A percentile compares a stretch with the other conserved stretches of the same genome.
Conservation (phyloP, 2,113 vertebrate species). For the Hippocampus zosterae region DNA sequence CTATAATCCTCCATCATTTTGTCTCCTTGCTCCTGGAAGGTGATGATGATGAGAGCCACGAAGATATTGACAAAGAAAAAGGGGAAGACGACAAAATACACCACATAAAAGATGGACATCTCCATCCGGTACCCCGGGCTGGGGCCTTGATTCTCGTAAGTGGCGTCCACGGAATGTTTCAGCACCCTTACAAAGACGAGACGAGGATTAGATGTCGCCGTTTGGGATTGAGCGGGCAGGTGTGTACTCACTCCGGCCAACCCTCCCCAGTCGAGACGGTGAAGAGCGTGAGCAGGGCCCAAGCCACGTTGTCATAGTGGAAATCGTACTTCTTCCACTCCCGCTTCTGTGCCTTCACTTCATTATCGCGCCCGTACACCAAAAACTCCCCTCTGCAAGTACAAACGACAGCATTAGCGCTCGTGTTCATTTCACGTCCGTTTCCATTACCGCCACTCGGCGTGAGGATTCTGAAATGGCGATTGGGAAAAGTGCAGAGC, state of each 20-base stretch:
- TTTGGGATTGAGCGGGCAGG: fast-evolving
- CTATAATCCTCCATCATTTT: conserved; percentile 99
- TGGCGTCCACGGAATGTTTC: conserved; percentile 96
- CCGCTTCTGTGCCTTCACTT: conserved; percentile 91
- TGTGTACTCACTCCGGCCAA: conserved; percentile 86
- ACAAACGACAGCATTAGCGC: conserved; percentile 9
- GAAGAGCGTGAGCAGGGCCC: conserved; percentile 96
- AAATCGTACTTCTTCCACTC: conserved; percentile 98
- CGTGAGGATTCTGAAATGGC: too few relatives aligned
- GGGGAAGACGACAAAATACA: conserved; percentile 97
- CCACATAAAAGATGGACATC: conserved; percentile 99
- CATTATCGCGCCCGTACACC: conserved; percentile 88
- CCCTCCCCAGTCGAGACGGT: conserved; percentile 96
- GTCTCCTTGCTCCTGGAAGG: conserved; percentile 96
- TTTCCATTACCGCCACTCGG: not conserved
- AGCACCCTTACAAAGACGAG: conserved; percentile 78
- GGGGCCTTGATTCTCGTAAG: conserved; percentile 94
- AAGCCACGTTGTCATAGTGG: conserved; percentile 97
- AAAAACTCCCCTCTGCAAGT: conserved; percentile 85
- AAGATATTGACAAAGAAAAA: conserved; percentile 99
- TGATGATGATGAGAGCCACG: conserved; percentile 98
- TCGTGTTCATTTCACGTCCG: not conserved
- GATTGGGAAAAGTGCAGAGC: too few relatives aligned
- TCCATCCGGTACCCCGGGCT: conserved; percentile 97
- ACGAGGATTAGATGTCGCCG: not conserved